A percentile compares a stretch with the other conserved stretches of the same genome.
These are phyloP conservation scores for Folsomia manolachei DNA, from an alignment of 2,888 invertebrate species.

Conservation along the genomic window DNA sequence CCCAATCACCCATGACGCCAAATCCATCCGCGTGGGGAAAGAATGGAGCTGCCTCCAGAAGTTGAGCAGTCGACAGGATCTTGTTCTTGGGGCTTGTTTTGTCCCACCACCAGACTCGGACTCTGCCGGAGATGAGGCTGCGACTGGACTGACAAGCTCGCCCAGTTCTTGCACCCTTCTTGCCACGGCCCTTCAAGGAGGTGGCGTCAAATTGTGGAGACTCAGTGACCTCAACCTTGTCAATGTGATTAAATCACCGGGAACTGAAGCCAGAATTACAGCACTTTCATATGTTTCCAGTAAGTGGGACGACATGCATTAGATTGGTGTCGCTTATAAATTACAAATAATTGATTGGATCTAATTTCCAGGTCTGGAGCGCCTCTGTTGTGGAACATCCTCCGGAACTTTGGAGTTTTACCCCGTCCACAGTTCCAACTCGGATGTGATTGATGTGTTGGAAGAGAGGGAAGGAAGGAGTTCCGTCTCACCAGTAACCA, in stretches of 20 bases:
- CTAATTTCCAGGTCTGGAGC: conserved; percentile 65
- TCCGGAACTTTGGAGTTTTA: conserved; percentile 80
- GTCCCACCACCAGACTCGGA: conserved; percentile 61
- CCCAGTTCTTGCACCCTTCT: too few relatives aligned
- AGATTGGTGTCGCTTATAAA: conserved; percentile 1
- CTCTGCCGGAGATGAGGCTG: too few relatives aligned
- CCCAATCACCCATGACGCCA: conserved; percentile 58
- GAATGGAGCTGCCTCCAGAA: conserved; percentile 64
- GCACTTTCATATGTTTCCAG: conserved; percentile 83
- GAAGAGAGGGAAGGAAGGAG: conserved; percentile 55
- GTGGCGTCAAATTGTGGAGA: conserved; percentile 36
- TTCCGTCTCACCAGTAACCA: conserved; percentile 15
- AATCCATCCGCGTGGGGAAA: conserved; percentile 60
- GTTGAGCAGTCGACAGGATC: conserved; percentile 62
- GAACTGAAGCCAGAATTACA: conserved; percentile 57
- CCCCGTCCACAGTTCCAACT: conserved; percentile 57
- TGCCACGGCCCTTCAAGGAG: conserved; percentile 36
- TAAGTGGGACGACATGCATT: too few relatives aligned
- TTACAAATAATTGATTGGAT: neutral
- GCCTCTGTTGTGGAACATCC: conserved; percentile 78
- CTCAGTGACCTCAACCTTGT: conserved; percentile 29
- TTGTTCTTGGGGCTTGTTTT: conserved; percentile 68
- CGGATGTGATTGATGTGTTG: conserved; percentile 66
- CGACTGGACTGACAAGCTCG: too few relatives aligned
- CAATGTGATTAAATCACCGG: conserved; percentile 28